These are phyloP conservation scores for Bilobella aurantiaca DNA, from an alignment of 1,140 invertebrate species.

Conservation along the genomic window DNA sequence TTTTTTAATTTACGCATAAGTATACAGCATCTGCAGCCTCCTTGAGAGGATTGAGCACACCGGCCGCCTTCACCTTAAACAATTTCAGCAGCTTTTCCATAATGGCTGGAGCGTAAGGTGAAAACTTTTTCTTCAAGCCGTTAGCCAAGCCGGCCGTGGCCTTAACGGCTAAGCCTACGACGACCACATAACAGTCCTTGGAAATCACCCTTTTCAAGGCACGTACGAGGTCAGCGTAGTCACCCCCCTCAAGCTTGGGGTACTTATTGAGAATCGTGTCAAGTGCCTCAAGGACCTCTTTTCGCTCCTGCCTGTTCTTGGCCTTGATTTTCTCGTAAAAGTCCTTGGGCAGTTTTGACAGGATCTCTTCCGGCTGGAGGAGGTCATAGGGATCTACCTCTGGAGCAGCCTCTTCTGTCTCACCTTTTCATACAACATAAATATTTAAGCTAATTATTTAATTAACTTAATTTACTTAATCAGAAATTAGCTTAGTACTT, in stretches of 20 bases:
- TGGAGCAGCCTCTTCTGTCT: constrained; percentile 49
- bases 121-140: constrained; percentile 80
- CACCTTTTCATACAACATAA: constrained; percentile 40
- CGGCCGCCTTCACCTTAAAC: constrained; percentile 95
- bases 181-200: constrained; percentile 92
- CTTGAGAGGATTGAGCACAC: constrained; percentile 69
- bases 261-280: constrained; percentile 53
- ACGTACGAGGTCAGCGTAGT: constrained; percentile 81
- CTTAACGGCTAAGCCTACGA: constrained; percentile 77
- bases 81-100: constrained; percentile 78
- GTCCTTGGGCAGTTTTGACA: constrained; percentile 85
- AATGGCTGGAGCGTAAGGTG: constrained; percentile 67
- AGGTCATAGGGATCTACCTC: constrained; percentile 86
- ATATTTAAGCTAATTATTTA: too few relatives aligned
- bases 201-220: constrained; percentile 78
- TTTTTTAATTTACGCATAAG: constrained; percentile 51
- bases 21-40: constrained; percentile 90
- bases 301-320: constrained; percentile 95
- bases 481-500: too few relatives aligned
- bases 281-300: constrained; percentile 63
- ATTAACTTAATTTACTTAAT: too few relatives aligned
- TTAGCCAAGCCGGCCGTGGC: constrained; percentile 69
- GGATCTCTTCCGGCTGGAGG: constrained; percentile 80
- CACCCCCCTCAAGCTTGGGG: constrained; percentile 75
- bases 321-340: constrained; percentile 91